Base-by-base conservation (phyloP, 2,888 invertebrate species). In the Eupelmus urozonus region DNA sequence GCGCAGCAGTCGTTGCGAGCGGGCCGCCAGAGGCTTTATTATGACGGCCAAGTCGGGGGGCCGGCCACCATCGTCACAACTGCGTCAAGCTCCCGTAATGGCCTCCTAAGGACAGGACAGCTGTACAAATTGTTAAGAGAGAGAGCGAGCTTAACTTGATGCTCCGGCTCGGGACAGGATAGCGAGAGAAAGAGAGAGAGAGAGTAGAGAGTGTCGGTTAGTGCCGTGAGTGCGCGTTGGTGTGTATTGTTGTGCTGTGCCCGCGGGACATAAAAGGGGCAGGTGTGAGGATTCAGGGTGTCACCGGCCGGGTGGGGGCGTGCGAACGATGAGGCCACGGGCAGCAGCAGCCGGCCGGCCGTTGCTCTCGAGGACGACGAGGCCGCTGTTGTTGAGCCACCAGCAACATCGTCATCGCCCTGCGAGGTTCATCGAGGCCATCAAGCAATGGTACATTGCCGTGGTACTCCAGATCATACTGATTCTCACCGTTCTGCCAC, bases 41-140 rank as follows among this genome's bases (percentile, higher is more conserved):
- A 88, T 87, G 88, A 88, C 88, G 88, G 88, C 85, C 76, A 88
- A 87, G 80, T 87, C 87, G 82, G 88, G 87, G 79, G 87, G 87
- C 77, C 23, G 59, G 80, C 81, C 73, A 59, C 51, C 70, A 63
- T 49, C 29, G 13, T 20, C 34, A 2, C 59, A 1, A 13, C 18
- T 25, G 3, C 20, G 13, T 40, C 42, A 7, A 7, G 55, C 16
- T 4, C 42, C 20, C 18, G 23, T 20, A 25, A n/a, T 51, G 65
- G 51, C 49, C 29, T 20, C 45, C 45, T 16, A 45, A n/a, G 45
- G 16, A 16, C 45, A 7, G 9, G 16, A 34, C 34, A 34, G 9
- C 34, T 34, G 9, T 5, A 34, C 3, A 34, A 34, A 34, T 34
- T 5, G 34, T 34, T 5, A 34, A 34, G n/a, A n/a, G n/a, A n/a